Conservation (phyloP, 2,888 invertebrate species). For the Belgica antarctica region DNA sequence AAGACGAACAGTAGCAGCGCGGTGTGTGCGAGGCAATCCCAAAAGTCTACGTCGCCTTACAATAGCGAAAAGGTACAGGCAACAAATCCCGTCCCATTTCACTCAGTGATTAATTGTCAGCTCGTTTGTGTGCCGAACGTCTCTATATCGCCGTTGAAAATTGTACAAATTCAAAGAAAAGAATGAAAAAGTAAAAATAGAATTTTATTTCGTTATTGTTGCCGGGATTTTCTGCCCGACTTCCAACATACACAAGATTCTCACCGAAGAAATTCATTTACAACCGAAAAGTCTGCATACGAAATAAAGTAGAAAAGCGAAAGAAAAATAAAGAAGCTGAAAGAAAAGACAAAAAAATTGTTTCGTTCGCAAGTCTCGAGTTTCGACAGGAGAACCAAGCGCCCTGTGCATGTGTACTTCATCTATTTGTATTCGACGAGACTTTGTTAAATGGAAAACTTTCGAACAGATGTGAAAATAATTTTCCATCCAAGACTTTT, state of each 20-base stretch:
- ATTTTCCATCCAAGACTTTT: slow-evolving; percentile 30
- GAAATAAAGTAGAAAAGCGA: not conserved
- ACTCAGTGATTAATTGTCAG: slow-evolving; percentile 38
- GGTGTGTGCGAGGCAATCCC: too few relatives aligned
- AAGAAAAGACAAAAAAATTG: not conserved
- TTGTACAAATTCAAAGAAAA: not conserved
- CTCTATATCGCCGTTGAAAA: not conserved
- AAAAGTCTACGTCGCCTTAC: not conserved
- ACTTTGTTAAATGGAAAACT: slow-evolving; percentile 40
- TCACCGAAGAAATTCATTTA: not conserved
- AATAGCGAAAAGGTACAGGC: not conserved
- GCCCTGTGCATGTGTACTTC: slow-evolving; percentile 9
- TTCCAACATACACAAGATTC: slow-evolving; percentile 32
- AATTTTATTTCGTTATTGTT: slow-evolving; percentile 38
- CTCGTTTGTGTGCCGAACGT: slow-evolving; percentile 29
- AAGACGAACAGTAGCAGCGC: not conserved
- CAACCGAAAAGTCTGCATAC: slow-evolving; percentile 24
- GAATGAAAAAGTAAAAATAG: slow-evolving; percentile 21
- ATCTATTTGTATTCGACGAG: slow-evolving; percentile 40
- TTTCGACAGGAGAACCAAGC: too few relatives aligned
- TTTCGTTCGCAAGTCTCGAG: too few relatives aligned
- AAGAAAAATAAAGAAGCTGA: not conserved
- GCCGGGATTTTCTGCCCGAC: slow-evolving; percentile 39
- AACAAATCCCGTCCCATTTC: slow-evolving; percentile 23
- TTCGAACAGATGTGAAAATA: slow-evolving; percentile 43